Evolutionary conservation across 2,888 invertebrate genomes (phyloP).

Genomic region (Melangyna quadrimaculata): DNA sequence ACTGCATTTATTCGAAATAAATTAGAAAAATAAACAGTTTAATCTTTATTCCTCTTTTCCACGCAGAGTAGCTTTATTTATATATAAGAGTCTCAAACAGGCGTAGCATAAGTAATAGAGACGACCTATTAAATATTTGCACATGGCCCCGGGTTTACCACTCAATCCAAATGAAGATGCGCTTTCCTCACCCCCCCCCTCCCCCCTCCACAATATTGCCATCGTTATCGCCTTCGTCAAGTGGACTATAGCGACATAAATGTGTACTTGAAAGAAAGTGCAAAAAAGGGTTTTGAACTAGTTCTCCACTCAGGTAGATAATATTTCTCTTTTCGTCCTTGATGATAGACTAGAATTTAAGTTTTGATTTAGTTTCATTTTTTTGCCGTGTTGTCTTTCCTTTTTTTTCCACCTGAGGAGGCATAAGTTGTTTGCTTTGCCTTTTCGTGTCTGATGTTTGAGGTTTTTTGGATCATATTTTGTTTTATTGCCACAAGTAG

Average conservation of each 20-base stretch:
- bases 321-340: conserved; percentile 60
- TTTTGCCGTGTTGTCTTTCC: neutral
- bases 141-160: conserved; percentile 32
- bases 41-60: conserved; percentile 3
- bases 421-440: conserved; percentile 54
- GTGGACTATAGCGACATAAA: neutral
- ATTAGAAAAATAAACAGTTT: neutral
- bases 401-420: neutral
- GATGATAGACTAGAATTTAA: conserved; percentile 60
- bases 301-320: conserved; percentile 66
- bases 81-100: neutral
- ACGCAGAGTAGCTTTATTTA: conserved; percentile 8
- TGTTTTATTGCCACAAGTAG: conserved; percentile 18
- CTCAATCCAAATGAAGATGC: conserved; percentile 50
- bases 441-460: conserved; percentile 63
- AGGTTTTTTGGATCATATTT: conserved; percentile 41
- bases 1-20: neutral
- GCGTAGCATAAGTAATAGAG: conserved; percentile 36
- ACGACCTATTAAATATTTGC: conserved; percentile 64
- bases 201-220: neutral
- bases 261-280: conserved; percentile 30
- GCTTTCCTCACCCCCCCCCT: conserved; percentile 34
- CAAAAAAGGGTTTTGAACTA: conserved; percentile 67
- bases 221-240: neutral
- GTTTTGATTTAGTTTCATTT: conserved; percentile 20